Evolutionary conservation across 1,140 invertebrate species (phyloP).

Genomic region (Drosophila varians): DNA sequence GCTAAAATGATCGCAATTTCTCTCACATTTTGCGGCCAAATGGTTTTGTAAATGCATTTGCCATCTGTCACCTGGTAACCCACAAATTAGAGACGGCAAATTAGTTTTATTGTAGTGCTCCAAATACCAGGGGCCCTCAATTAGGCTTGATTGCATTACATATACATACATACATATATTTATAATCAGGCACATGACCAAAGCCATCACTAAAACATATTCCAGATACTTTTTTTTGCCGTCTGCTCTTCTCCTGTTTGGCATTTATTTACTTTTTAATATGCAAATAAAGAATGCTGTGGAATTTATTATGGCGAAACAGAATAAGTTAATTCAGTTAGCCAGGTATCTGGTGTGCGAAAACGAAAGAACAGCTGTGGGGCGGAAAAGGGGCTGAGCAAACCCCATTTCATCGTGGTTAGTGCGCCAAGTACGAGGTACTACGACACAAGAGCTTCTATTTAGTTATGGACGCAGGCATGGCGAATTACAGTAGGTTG

Average conservation of each 20-base stretch:
- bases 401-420: slow-evolving; percentile 66
- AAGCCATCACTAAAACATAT: slow-evolving; percentile 21
- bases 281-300: slow-evolving; percentile 74
- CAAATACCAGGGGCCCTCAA: slow-evolving; percentile 40
- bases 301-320: slow-evolving; percentile 75
- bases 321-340: slow-evolving; percentile 48
- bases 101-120: slow-evolving; percentile 37
- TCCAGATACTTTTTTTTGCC: slow-evolving; percentile 11
- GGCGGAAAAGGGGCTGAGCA: slow-evolving; percentile 8
- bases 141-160: slow-evolving; percentile 40
- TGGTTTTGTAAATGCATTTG: slow-evolving; percentile 28
- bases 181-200: slow-evolving; percentile 23
- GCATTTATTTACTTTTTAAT: slow-evolving; percentile 69
- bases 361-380: slow-evolving; percentile 30
- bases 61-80: slow-evolving; percentile 68
- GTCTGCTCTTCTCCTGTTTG: slow-evolving; percentile 20
- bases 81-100: too few species aligned
- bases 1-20: slow-evolving; percentile 30
- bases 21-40: not conserved
- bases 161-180: slow-evolving; percentile 4
- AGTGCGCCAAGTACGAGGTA: slow-evolving; percentile 71
- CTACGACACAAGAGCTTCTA: slow-evolving; percentile 66
- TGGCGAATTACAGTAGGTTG: slow-evolving; percentile 27
- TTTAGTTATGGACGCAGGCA: slow-evolving; percentile 67
- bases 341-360: slow-evolving; percentile 53